These are phyloP conservation scores for Eristalis arbustorum DNA, from an alignment of 2,888 invertebrate species.

Conservation along the genomic window DNA sequence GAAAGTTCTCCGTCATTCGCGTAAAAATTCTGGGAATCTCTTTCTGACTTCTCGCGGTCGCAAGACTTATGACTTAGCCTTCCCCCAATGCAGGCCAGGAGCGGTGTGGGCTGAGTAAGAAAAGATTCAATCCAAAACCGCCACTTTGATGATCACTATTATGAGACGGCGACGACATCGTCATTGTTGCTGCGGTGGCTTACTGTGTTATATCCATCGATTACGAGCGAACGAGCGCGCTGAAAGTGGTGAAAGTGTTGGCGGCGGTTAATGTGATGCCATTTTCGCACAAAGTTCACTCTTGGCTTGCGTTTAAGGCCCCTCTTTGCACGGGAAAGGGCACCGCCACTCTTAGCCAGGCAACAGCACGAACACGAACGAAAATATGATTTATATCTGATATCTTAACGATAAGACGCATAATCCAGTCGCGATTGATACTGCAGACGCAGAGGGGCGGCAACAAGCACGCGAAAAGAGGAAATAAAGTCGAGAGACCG, in stretches of 20 bases:
- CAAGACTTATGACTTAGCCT: not conserved
- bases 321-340: slow-evolving; percentile 19
- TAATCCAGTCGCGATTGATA: slow-evolving; percentile 13
- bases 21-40: slow-evolving; percentile 22
- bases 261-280: slow-evolving; percentile 29
- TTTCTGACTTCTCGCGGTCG: not conserved
- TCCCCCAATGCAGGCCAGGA: not conserved
- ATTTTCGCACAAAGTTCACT: slow-evolving; percentile 46
- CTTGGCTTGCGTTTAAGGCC: slow-evolving; percentile 1
- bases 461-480: slow-evolving; percentile 14
- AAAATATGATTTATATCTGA: slow-evolving; percentile 49
- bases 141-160: slow-evolving; percentile 28
- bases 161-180: slow-evolving; percentile 13
- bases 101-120: not conserved
- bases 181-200: slow-evolving; percentile 18
- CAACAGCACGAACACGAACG: slow-evolving; percentile 33
- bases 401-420: slow-evolving; percentile 50
- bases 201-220: slow-evolving; percentile 35
- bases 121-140: slow-evolving; percentile 17
- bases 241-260: slow-evolving; percentile 38
- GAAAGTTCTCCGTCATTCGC: slow-evolving; percentile 19
- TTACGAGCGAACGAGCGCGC: slow-evolving; percentile 8
- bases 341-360: not conserved
- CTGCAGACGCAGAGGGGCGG: not conserved
- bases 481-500: slow-evolving; percentile 48